Evolutionary conservation across 2,113 vertebrate genomes (phyloP), one percentile per base, ranked within the genome.

Genomic region (Paratilapia polleni): DNA sequence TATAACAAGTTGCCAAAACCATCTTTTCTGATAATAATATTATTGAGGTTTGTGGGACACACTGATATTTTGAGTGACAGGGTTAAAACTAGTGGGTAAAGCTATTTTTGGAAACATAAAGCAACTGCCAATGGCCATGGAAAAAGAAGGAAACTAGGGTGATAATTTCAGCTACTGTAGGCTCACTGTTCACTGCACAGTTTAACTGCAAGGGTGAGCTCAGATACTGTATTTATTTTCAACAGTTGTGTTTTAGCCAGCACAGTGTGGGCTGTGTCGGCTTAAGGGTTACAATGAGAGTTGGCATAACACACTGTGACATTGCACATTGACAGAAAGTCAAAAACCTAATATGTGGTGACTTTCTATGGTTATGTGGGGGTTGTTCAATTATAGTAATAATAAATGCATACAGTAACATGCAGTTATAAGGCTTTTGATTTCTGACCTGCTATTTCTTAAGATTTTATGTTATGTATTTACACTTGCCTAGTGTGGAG

Each of bases 41-140:
- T 85, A 93, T 90, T 86, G 86, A 94, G 87, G 89, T 92, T 94
- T 93, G 82, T 93, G 87, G 87, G 87, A 47, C 92, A 87, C 81
- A 60, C 28, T 84, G 88, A 81, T 85, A 74, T 86, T 82, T 85
- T 87, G 91, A 91, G 88, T 92, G 91, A 91, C 88, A 87, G 77
- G 80, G 84, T 90, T 90, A 86, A 93, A 91, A 83, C 68, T 34
- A 70, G 80, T 58, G 60, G 73, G 59, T 56, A 63, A 43, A 43
- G 63, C 68, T 91, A 88, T 89, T 87, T 92, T 86, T 85, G 83
- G 86, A 66, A 54, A 36, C 36, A 34, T 73, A 73, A 75, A 88
- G 78, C 61, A 75, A 75, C 43, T 87, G 90, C 79, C 82, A 5
- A 82, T 83, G 92, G 87, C 86, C 81, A 88, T 78, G 41, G 61